Percentiles rank a stretch among this genome's conserved stretches.
Evolutionary conservation across 2,797 vertebrate genomes (phyloP).

Genomic region (Chrysocyon brachyurus): DNA sequence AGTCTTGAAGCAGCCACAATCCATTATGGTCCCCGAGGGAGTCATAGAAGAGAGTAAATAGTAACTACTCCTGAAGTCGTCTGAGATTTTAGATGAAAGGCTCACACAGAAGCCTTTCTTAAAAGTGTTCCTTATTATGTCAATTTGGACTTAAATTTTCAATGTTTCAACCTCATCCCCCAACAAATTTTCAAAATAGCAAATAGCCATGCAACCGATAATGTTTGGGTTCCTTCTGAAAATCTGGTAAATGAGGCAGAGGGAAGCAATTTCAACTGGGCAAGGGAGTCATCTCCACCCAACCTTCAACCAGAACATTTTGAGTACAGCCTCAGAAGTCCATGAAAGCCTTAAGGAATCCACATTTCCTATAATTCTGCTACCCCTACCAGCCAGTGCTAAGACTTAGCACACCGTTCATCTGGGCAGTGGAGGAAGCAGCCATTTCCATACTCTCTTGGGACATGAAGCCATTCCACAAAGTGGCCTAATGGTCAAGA

Average conservation of each 20-base stretch:
- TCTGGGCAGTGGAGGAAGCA: background rate
- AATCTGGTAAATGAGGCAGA: background rate
- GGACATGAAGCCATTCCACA: background rate
- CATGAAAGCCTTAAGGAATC: background rate
- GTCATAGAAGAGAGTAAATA: background rate
- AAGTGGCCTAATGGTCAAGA: background rate
- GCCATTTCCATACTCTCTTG: background rate
- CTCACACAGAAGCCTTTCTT: background rate
- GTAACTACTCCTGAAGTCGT: background rate
- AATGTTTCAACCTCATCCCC: background rate
- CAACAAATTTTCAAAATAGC: conserved; percentile 36
- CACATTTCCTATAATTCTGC: background rate
- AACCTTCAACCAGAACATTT: background rate
- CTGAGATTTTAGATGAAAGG: conserved; percentile 32
- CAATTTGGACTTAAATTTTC: background rate
- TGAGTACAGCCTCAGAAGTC: background rate
- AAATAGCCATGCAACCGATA: background rate
- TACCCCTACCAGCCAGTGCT: background rate
- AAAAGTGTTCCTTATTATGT: conserved; percentile 11
- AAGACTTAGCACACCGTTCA: background rate
- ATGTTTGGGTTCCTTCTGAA: background rate
- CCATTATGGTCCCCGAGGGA: background rate
- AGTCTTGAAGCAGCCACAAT: background rate
- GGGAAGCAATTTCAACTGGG: background rate
- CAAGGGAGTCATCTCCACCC: background rate